Conservation (phyloP, 1,140 invertebrate species). For the Bombus waltoni region DNA sequence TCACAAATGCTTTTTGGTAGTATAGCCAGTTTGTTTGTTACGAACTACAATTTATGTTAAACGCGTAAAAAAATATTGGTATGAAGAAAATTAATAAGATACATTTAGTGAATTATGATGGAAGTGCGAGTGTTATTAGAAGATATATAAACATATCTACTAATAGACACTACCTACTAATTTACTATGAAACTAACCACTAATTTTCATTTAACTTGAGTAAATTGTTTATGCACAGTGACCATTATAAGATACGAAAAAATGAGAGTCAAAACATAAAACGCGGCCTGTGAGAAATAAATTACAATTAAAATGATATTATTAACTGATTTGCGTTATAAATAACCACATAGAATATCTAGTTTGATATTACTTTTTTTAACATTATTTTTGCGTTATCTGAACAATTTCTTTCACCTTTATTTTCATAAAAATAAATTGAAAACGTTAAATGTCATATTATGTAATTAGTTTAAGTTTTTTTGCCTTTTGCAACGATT, state of each 20-base stretch:
- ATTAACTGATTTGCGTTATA: conserved; percentile 3
- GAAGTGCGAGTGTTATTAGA: background rate
- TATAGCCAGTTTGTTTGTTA: background rate
- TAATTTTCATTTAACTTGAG: background rate
- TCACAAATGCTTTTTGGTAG: too few species aligned
- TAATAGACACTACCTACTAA: background rate
- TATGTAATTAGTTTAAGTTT: too few species aligned
- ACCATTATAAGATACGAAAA: conserved; percentile 10
- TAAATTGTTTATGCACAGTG: background rate
- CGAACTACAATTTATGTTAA: conserved; percentile 1
- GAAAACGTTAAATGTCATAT: background rate
- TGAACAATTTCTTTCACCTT: background rate
- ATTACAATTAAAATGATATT: conserved; percentile 41
- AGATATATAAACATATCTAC: background rate
- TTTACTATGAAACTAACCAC: background rate
- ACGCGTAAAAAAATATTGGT: conserved; percentile 26
- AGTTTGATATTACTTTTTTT: background rate
- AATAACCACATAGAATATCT: background rate
- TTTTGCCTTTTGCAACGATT: background rate
- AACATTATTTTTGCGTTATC: background rate
- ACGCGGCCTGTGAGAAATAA: conserved; percentile 18
- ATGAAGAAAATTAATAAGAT: background rate
- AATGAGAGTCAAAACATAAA: background rate
- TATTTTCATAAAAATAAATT: background rate
- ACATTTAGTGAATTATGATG: background rate